Percentiles rank a stretch among this genome's conserved stretches.
phyloP scores from a whole-genome alignment of 2,113 vertebrate species.

The Scalopus aquaticus region DNA sequence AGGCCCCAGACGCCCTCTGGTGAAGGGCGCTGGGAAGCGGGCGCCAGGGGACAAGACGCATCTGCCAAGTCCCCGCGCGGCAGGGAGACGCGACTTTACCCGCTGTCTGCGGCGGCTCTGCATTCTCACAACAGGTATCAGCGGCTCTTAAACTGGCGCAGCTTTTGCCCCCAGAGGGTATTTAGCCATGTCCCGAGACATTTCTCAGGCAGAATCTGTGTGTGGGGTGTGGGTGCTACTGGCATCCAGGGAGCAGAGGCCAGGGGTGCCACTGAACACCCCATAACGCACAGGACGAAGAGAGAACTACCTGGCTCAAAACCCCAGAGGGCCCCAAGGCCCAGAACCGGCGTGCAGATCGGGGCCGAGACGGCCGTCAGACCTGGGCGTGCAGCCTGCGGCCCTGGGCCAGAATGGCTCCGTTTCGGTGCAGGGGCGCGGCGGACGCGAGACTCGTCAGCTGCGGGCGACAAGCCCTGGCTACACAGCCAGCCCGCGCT shows the following conservation, averaged over 20 bases:
- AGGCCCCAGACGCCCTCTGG: rapidly evolving
- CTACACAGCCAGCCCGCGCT: too few species aligned
- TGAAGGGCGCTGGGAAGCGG: neutral
- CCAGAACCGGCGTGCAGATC: neutral
- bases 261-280: neutral
- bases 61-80: too few species aligned
- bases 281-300: too few species aligned
- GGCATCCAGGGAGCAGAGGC: neutral
- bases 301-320: neutral
- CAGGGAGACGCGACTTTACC: neutral
- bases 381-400: too few species aligned
- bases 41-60: neutral
- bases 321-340: neutral
- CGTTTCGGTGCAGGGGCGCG: too few species aligned
- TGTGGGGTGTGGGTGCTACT: too few species aligned
- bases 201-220: neutral
- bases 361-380: too few species aligned
- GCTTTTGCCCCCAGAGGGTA: too few species aligned
- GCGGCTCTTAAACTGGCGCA: neutral
- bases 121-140: neutral
- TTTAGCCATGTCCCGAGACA: neutral
- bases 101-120: neutral
- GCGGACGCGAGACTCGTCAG: neutral
- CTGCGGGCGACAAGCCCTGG: neutral
- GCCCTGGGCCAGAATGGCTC: too few species aligned